A percentile compares a stretch with the other conserved stretches of the same genome.
phyloP scores from a whole-genome alignment of 92 coral and sea anemone genomes.

The Phenganax marumi region DNA sequence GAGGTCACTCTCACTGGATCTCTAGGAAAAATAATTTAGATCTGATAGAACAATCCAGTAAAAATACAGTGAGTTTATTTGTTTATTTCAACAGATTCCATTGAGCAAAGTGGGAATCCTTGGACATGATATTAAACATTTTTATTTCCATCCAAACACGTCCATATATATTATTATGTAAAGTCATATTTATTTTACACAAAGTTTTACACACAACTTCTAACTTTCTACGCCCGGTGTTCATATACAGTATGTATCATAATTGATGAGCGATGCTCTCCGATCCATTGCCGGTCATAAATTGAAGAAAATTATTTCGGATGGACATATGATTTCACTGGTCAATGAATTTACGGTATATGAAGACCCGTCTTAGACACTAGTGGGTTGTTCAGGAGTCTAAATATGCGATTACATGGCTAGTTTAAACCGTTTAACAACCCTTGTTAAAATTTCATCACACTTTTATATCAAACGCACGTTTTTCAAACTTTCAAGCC shows the following conservation, averaged over 20 bases:
- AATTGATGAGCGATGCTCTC: too few species aligned
- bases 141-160: background rate
- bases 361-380: too few species aligned
- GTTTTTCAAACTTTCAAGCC: conserved; percentile 7
- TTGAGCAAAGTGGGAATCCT: conserved; percentile 82
- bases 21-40: too few species aligned
- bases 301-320: too few species aligned
- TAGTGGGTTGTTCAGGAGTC: too few species aligned
- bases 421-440: background rate
- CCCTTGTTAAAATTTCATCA: background rate
- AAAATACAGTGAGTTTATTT: background rate
- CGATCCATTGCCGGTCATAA: too few species aligned
- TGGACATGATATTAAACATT: conserved; percentile 59
- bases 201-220: background rate
- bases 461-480: background rate
- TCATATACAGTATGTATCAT: background rate
- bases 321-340: too few species aligned
- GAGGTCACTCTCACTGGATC: too few species aligned
- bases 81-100: conserved; percentile 67
- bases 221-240: background rate
- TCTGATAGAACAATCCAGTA: too few species aligned
- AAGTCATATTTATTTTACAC: background rate
- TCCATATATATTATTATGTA: conserved; percentile 17
- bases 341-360: too few species aligned
- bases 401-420: too few species aligned